A percentile compares a stretch with the other conserved stretches of the same genome.
Conservation (phyloP, 2,888 invertebrate species). For the Phania funesta region DNA sequence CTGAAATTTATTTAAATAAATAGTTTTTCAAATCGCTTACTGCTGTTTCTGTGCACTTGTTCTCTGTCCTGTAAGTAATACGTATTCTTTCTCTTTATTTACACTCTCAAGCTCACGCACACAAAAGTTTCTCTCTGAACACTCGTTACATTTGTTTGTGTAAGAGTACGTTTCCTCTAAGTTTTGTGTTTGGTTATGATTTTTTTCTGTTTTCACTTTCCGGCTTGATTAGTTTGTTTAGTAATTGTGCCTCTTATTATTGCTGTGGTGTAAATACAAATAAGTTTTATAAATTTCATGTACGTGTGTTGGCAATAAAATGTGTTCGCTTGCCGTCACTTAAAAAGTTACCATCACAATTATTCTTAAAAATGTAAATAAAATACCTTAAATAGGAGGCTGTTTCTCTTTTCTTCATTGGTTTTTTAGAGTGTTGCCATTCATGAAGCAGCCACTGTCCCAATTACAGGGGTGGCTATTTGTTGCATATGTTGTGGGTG, state of each 20-base stretch:
- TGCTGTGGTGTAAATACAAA: constrained; percentile 25
- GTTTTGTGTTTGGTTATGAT: constrained; percentile 22
- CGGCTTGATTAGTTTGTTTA: constrained; percentile 40
- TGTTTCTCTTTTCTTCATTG: too few relatives aligned
- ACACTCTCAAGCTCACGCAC: not conserved
- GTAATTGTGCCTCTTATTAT: constrained; percentile 33
- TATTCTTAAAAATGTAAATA: constrained; percentile 9
- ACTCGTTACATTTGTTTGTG: constrained; percentile 9
- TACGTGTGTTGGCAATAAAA: constrained; percentile 67
- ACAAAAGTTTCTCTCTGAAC: not conserved
- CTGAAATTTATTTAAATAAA: constrained; percentile 22
- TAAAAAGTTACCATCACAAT: constrained; percentile 48
- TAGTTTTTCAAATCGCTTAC: constrained; percentile 46
- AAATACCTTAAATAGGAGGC: too few relatives aligned
- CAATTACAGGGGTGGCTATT: too few relatives aligned
- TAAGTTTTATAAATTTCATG: constrained; percentile 53
- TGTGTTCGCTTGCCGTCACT: constrained; percentile 62
- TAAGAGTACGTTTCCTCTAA: constrained; percentile 23
- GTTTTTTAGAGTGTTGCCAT: too few relatives aligned
- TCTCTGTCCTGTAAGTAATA: not conserved
- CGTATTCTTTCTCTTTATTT: constrained; percentile 15
- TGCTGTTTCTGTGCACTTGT: not conserved
- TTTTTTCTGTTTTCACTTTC: constrained; percentile 5
- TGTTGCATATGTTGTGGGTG: too few relatives aligned
- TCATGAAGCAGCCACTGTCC: too few relatives aligned